Percentiles rank a stretch among this genome's conserved stretches.
These are phyloP conservation scores for Anableps anableps DNA, from an alignment of 2,797 vertebrate species.

Conservation along the genomic window DNA sequence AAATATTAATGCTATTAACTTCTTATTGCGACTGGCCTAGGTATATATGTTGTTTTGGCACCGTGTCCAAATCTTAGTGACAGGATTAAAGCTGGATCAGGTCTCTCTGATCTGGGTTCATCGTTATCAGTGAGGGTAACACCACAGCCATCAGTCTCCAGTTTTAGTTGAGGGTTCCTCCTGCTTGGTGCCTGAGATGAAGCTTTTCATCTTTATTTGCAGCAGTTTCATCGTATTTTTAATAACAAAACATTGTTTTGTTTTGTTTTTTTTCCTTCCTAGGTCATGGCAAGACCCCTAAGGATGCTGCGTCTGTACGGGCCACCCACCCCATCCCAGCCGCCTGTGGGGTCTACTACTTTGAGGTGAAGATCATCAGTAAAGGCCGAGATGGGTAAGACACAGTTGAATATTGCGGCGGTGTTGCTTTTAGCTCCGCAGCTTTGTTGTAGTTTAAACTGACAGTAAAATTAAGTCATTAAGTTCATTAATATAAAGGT, in stretches of 20 bases:
- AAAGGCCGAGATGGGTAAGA: constrained; percentile 98
- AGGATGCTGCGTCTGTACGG: constrained; percentile 97
- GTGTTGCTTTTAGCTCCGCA: not conserved
- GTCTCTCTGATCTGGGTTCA: not conserved
- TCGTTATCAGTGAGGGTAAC: not conserved
- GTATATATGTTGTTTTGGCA: not conserved
- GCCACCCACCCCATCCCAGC: constrained; percentile 98
- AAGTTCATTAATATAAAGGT: not conserved
- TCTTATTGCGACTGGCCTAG: no score
- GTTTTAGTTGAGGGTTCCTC: no score
- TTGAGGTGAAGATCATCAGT: constrained; percentile 99
- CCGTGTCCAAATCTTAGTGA: not conserved
- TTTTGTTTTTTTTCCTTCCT: constrained; percentile 25
- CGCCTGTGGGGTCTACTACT: constrained; percentile 98
- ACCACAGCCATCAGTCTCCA: not conserved
- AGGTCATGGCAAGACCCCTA: constrained; percentile 99
- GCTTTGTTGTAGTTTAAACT: not conserved
- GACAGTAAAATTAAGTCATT: not conserved
- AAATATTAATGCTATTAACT: no score
- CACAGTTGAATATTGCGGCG: not conserved
- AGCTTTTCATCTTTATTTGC: not conserved
- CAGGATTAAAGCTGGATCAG: not conserved
- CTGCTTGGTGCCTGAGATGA: no score
- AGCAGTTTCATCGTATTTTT: not conserved
- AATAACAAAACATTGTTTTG: not conserved